Base-by-base conservation (phyloP, 2,113 vertebrate genomes). In the Nanorana parkeri region DNA sequence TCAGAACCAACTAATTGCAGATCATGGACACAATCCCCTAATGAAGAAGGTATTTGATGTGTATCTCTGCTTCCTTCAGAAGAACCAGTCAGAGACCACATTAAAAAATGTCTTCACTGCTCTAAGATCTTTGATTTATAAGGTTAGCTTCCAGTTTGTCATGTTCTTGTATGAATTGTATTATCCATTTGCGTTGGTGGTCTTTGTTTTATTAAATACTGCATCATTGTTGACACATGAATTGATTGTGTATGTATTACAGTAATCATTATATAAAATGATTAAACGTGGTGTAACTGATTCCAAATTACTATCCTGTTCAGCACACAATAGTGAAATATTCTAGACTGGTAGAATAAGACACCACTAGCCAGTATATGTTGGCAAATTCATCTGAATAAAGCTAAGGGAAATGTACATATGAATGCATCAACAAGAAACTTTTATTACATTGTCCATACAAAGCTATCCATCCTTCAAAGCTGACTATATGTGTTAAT, bases 21-120 rank as follows among this genome's bases (percentile, higher is more conserved):
- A 99, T 88, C 95, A 99, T 0, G 97, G 97, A 2, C 98, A 99
- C 88, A 98, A 97, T 87, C 97, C 97, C 1, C 92, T 99, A 74
- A 99, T 99, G 98, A 99, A 99, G 90, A 99, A 98, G 85, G 96
- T 99, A 3, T 99, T 99, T 86, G 95, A 97, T 5, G 97, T 99
- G 29, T 96, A 97, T 84, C 93, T 99, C 68, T 98, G 97, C 88
- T 99, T 99, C 86, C 94, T 99, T 83, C 94, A 95, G 83, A 99
- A 99, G 87, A 96, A 98, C 88, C 98, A 99, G 79, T 99, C 98
- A 55, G 98, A 99, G 89, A 97, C 89, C 0, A 95, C 98, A 80
- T 90, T 99, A 84, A 98, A 97, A 89, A 95, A 96, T 78, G 97
- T 99, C 87, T 99, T 99, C 91, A 94, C 92, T 19, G 96, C 97